Evolutionary conservation across 2,113 vertebrate genomes (phyloP).

Genomic region (Pangasianodon hypophthalmus): DNA sequence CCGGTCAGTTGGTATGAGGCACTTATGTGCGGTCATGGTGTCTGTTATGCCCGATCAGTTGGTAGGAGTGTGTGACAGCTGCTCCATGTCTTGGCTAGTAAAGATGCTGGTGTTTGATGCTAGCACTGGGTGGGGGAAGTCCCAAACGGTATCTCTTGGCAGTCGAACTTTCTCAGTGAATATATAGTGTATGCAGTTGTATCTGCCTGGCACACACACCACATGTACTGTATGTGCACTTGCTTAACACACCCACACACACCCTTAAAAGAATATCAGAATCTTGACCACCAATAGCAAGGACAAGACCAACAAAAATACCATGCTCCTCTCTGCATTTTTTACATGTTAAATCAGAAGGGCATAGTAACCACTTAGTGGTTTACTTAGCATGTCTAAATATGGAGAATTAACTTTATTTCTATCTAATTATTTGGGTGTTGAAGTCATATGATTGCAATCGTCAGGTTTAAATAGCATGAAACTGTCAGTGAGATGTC

Average conservation of each 20-base stretch:
- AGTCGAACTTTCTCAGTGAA: neutral
- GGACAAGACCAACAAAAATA: neutral
- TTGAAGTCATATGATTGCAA: neutral
- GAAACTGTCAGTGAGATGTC: neutral
- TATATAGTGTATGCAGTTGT: conserved; percentile 16
- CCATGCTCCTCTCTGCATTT: neutral
- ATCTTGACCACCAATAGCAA: neutral
- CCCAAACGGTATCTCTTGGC: conserved; percentile 6
- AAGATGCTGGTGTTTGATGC: conserved; percentile 9
- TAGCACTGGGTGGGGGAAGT: neutral
- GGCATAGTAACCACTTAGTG: neutral
- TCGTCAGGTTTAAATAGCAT: neutral
- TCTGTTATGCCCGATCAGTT: neutral
- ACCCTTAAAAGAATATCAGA: neutral
- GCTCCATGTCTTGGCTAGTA: conserved; percentile 14
- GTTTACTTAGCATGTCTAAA: neutral
- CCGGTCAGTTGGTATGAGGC: neutral
- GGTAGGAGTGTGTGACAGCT: conserved; percentile 20
- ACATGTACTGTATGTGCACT: neutral
- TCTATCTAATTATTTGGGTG: neutral
- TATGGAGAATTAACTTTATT: neutral
- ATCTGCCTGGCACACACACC: neutral
- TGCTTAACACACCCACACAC: conserved; percentile 19
- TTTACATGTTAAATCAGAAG: neutral
- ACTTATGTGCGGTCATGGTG: neutral